A percentile compares a stretch with the other conserved stretches of the same genome.
These are phyloP conservation scores for Alligator mississippiensis DNA, from an alignment of 2,113 vertebrate genomes.

Conservation along the genomic window DNA sequence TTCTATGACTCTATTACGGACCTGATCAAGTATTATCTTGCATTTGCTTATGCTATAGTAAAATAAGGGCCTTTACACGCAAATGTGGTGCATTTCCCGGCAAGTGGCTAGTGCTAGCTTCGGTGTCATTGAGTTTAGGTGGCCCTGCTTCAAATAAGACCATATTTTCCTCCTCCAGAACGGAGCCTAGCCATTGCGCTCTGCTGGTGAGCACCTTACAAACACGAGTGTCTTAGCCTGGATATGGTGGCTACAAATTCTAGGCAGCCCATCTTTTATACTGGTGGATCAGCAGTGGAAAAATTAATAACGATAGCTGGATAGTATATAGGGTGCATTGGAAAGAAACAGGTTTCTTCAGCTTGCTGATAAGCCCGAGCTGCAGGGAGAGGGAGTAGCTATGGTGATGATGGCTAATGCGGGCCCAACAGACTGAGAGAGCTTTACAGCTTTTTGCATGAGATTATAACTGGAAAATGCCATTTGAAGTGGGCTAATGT, in stretches of 20 bases:
- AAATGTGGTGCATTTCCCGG: not conserved
- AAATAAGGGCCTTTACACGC: not conserved
- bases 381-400: constrained; percentile 36
- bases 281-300: not conserved
- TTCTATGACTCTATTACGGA: not conserved
- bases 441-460: not conserved
- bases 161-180: not conserved
- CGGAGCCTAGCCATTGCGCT: not conserved
- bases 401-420: constrained; percentile 1
- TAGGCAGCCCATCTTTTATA: not conserved
- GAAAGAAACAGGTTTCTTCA: constrained; percentile 5
- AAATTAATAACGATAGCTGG: constrained; percentile 14
- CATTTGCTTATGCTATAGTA: constrained; percentile 1
- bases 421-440: not conserved
- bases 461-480: constrained; percentile 26
- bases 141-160: not conserved
- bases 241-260: not conserved
- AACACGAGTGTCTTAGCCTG: not conserved
- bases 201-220: not conserved
- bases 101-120: not conserved
- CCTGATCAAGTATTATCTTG: not conserved
- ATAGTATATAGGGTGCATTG: not conserved
- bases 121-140: not conserved
- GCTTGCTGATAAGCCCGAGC: not conserved
- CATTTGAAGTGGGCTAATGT: constrained; percentile 27